Evolutionary conservation across 2,888 invertebrate genomes (phyloP), one percentile per base, ranked within the genome.

Genomic region (Brachynemurus nebulosus): DNA sequence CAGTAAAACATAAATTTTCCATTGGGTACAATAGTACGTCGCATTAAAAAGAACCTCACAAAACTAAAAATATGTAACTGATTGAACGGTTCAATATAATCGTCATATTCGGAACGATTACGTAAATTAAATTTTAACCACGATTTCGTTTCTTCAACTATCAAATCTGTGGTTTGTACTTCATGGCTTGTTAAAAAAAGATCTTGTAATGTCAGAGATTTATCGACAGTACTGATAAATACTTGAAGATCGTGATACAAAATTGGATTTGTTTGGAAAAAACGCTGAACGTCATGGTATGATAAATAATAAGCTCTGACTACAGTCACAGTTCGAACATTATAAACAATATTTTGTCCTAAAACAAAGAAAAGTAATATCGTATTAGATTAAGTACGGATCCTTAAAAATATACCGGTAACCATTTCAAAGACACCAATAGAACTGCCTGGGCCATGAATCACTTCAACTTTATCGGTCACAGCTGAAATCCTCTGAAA

Each of bases 1-100:
- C 37, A 37, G 9, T 19, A 19, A 2, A n/a, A 17, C n/a, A 19
- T 19, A 37, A 37, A 37, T 19, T 11, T 37, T 11, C 37, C 37
- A 19, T 37, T 37, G 9, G 37, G 37, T 19, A 19, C 20, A 20
- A 37, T 21, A 9, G 37, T 37, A n/a, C 37, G 37, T 17, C 8
- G 18, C 18, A 37, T 11, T 19, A 37, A 37, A 18, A 37, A 4
- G 11, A 37, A n/a, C 20, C 20, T 37, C 20, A 37, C 20, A 6
- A 18, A 37, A 19, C 18, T 30, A 11, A 30, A 30, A 12, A 30
- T 30, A 30, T 14, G n/a, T 30, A 30, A 30, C 14, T 30, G n/a
- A 11, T 2, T 30, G 14, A 30, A 30, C 5, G 30, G 30, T 30
- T 30, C 14, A 4, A 30, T 30, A 30, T 30, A 30, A 30, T 30